Percentiles rank a stretch among this genome's conserved stretches.
Evolutionary conservation across 2,888 invertebrate species (phyloP).

Genomic region (Hemistola chrysoprasaria): DNA sequence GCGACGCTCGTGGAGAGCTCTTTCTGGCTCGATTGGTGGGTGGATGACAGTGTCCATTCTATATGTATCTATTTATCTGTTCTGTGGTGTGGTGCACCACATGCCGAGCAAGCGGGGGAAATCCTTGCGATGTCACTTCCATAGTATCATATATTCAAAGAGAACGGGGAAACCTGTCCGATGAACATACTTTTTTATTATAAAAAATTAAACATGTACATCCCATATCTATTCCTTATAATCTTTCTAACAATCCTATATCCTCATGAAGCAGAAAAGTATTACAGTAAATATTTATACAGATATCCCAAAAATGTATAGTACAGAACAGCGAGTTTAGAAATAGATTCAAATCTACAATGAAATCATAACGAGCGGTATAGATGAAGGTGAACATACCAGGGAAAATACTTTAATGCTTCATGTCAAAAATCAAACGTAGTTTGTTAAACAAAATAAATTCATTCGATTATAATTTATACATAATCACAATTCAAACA

Average conservation of each 20-base stretch:
- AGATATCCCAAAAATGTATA: conserved; percentile 65
- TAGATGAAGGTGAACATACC: conserved; percentile 25
- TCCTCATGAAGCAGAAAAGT: conserved; percentile 80
- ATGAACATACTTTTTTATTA: conserved; percentile 44
- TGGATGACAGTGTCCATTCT: no score
- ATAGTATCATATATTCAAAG: no score
- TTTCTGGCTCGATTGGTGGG: no score
- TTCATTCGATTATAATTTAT: conserved; percentile 47
- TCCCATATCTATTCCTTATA: conserved; percentile 72
- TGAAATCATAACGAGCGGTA: conserved; percentile 50
- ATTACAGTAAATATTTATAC: conserved; percentile 64
- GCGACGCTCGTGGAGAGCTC: no score
- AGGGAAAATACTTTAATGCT: conserved; percentile 75
- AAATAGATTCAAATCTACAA: conserved; percentile 75
- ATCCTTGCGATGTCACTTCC: no score
- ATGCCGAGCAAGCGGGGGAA: no score
- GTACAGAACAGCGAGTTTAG: conserved; percentile 67
- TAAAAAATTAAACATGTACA: conserved; percentile 64
- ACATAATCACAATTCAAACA: conserved; percentile 63
- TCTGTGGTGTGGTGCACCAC: no score
- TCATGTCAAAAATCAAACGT: conserved; percentile 67
- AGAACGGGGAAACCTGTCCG: conserved; percentile 64
- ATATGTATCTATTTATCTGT: no score
- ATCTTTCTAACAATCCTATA: conserved; percentile 71
- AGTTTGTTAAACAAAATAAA: conserved; percentile 52